These are phyloP conservation scores for Argya squamiceps DNA, from an alignment of 2,797 vertebrate genomes.

Conservation along the genomic window DNA sequence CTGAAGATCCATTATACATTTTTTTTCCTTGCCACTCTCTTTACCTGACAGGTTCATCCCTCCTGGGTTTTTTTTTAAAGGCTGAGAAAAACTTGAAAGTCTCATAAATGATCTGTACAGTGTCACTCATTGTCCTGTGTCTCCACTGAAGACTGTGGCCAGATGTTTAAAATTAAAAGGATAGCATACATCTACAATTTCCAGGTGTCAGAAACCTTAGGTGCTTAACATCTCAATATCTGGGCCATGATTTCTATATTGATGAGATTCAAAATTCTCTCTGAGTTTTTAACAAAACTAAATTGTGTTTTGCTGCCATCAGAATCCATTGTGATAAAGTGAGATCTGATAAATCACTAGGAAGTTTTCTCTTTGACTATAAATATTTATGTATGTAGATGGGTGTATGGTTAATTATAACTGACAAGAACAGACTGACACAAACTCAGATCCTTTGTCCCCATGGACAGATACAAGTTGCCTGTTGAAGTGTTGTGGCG, in stretches of 20 bases:
- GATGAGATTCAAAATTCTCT: slow-evolving; percentile 47
- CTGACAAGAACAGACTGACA: slow-evolving; percentile 73
- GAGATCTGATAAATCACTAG: slow-evolving; percentile 59
- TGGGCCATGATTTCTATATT: neutral
- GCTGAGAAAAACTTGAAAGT: neutral
- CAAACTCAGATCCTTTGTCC: slow-evolving; percentile 75
- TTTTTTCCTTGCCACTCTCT: neutral
- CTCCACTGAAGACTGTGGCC: neutral
- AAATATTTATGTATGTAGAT: slow-evolving; percentile 80
- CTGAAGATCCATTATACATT: neutral
- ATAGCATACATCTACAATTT: neutral
- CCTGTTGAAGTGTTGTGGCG: slow-evolving; percentile 71
- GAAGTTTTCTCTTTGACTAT: slow-evolving; percentile 72
- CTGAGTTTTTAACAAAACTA: slow-evolving; percentile 56
- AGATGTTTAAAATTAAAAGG: neutral
- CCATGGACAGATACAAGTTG: slow-evolving; percentile 68
- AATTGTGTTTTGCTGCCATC: slow-evolving; percentile 55
- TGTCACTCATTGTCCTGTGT: neutral
- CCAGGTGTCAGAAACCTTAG: neutral
- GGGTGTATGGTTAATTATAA: slow-evolving; percentile 73
- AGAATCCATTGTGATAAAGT: slow-evolving; percentile 46
- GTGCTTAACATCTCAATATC: neutral
- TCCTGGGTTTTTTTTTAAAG: neutral
- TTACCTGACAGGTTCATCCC: neutral
- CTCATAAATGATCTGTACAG: neutral